Evolutionary conservation across 2,888 invertebrate species (phyloP).

Genomic region (Blomia tropicalis): DNA sequence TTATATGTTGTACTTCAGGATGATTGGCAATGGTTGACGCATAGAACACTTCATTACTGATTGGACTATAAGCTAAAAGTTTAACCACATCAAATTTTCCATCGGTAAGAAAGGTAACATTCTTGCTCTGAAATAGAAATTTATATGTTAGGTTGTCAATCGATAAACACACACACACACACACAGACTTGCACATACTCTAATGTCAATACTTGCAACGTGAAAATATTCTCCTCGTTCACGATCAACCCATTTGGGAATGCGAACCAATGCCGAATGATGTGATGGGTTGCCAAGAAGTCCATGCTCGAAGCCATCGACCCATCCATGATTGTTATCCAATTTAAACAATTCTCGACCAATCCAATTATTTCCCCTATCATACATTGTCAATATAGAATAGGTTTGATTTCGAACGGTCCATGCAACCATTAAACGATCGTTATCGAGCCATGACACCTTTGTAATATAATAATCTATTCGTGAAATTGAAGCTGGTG

Average conservation of each 20-base stretch:
- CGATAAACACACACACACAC: neutral
- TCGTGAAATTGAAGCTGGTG: slow-evolving; percentile 31
- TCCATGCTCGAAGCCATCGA: slow-evolving; percentile 28
- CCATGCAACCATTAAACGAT: slow-evolving; percentile 57
- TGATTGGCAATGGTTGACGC: slow-evolving; percentile 66
- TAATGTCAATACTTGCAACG: slow-evolving; percentile 34
- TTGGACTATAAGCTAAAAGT: slow-evolving; percentile 20
- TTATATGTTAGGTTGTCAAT: neutral
- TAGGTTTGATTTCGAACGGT: slow-evolving; percentile 28
- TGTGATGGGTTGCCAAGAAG: slow-evolving; percentile 26
- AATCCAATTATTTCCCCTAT: slow-evolving; percentile 27
- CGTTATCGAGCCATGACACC: slow-evolving; percentile 71
- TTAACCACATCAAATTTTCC: slow-evolving; percentile 27
- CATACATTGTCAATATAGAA: slow-evolving; percentile 28
- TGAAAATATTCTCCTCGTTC: slow-evolving; percentile 35
- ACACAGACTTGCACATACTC: slow-evolving; percentile 26
- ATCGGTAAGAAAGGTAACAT: slow-evolving; percentile 29
- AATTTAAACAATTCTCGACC: slow-evolving; percentile 25
- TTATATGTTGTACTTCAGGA: slow-evolving; percentile 73
- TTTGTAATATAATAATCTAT: slow-evolving; percentile 68
- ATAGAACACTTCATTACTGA: slow-evolving; percentile 42
- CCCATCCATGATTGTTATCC: slow-evolving; percentile 21
- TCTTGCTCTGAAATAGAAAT: slow-evolving; percentile 21
- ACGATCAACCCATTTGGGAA: slow-evolving; percentile 31
- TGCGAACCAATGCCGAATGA: slow-evolving; percentile 33